Evolutionary conservation across 23 tunicate genomes (phyloP), one percentile per base, ranked within the genome.

Genomic region (Trididemnum nubilum): DNA sequence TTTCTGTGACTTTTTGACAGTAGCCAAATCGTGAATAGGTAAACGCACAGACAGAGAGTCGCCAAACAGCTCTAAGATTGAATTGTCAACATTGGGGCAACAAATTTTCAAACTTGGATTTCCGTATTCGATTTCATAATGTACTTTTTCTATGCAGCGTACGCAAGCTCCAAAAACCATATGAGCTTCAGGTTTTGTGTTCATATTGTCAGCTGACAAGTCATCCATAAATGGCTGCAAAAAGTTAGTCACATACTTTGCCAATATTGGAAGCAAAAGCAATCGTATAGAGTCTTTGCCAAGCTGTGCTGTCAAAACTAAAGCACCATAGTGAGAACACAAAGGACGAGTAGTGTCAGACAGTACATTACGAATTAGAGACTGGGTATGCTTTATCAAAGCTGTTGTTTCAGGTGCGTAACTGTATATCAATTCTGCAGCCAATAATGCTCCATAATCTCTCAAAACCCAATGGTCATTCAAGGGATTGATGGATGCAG

Each of bases 291-390:
- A 18, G 0, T 35, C 69, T 19, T 26, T 19, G n/a, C 88, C 92
- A 1, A 92, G 61, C 1, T 67, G 44, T 23, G 39, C 22, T 2
- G 83, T 71, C 1, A 67, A 24, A 21, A 86, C 81, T 18, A 92
- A 27, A 36, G 97, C 88, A 34, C 97, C 97, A 83, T 92, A 92
- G 73, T 86, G 97, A 0, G 97, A 92, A 39, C 91, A 92, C 27
- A 92, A 58, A 0, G 97, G 97, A 31, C 64, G 70, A 1, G 88
- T 78, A n/a, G 91, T 64, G 50, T 92, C 97, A 0, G 44, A 26
- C 37, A 92, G 65, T 50, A 83, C 78, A 29, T 78, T 70, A n/a
- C 34, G 51, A 18, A 86, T 36, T 35, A 80, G 59, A 0, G 26
- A 33, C 0, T 57, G 26, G 27, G 85, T 36, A 64, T 77, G 76